Evolutionary conservation across 2,888 invertebrate species (phyloP), one percentile per base, ranked within the genome.

Genomic region (Aleiodes leptofemur): DNA sequence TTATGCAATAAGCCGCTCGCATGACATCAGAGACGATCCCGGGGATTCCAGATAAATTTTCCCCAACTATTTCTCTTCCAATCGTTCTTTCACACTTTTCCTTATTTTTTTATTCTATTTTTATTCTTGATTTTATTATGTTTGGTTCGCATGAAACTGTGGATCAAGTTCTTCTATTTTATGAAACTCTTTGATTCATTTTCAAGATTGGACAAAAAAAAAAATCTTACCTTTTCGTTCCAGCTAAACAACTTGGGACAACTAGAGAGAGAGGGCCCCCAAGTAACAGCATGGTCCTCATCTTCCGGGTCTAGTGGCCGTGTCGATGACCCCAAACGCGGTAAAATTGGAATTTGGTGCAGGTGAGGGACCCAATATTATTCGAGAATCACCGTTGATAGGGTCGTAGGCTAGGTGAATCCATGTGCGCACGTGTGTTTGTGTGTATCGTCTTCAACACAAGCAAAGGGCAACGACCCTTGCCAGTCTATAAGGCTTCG

Each of bases 281-380:
- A 38, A 38, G 6, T 38, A 38, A 38, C 38, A 43, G 43, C 43
- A 43, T 43, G 59, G 71, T 75, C 74, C 61, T 74, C 79, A 79
- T 82, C 74, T 80, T 84, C 78, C 78, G 78, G 76, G 81, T 72
- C 77, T 79, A 80, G 79, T 43, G 29, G 76, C 56, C 72, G 79
- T 84, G 84, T 88, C 86, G 82, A 82, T 77, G 87, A 85, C 87
- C 79, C 68, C 50, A 69, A 51, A 16, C 77, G 79, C 69, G 43
- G 59, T n/a, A 85, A 83, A 59, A 86, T 88, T 88, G 87, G 87
- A 89, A 89, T 89, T 89, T 85, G 86, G 86, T 89, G 88, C 88
- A 89, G 89, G 88, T 88, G 88, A 88, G 85, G 81, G 69, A 68
- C 76, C 72, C 53, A 57, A 51, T 69, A 43, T 43, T 43, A 31